Evolutionary conservation across 2,113 vertebrate species (phyloP), one percentile per base, ranked within the genome.

Genomic region (Cyprinodon tularosa): DNA sequence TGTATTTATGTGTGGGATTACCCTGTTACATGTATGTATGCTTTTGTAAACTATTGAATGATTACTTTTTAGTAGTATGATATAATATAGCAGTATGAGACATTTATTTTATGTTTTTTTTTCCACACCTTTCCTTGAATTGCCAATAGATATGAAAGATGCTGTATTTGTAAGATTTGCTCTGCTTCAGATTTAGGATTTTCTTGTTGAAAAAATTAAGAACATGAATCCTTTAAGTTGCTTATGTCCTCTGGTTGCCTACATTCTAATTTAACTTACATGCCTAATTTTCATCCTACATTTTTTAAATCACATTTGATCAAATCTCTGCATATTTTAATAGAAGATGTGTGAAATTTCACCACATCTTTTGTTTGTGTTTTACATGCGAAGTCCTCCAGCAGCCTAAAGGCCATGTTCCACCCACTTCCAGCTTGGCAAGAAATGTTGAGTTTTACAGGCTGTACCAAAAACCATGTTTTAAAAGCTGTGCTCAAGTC

Each of bases 351-450:
- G 48, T 36, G 66, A 57, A 6, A 29, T 12, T 22, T 9, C 44
- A 44, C 36, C 60, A 38, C 42, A 48, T 37, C 53, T 44, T 36
- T 17, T 44, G 17, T 37, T 36, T n/a, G 53, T 42, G 38, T 50
- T 73, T 62, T 10, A 42, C 62, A 61, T 68, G n/a, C 20, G 76
- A 80, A 68, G 53, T 44, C 40, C 39, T 71, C 39, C 15, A 44
- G 45, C 66, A 39, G 67, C 78, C 81, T 59, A 64, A 60, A 78
- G 42, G 59, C 13, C 72, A 42, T 38, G n/a, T 29, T 67, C 40
- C 71, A 42, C 50, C 62, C 66, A n/a, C 40, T 13, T 66, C 10
- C 62, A 36, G 15, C 36, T 67, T 66, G 62, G 63, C 47, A 64
- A 57, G 37, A 68, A 37, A 38, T 62, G 48, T 59, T 59, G 38